Percentiles rank a stretch among this genome's conserved stretches.
Conservation (phyloP, 2,113 vertebrate genomes). For the Dipodomys merriami region DNA sequence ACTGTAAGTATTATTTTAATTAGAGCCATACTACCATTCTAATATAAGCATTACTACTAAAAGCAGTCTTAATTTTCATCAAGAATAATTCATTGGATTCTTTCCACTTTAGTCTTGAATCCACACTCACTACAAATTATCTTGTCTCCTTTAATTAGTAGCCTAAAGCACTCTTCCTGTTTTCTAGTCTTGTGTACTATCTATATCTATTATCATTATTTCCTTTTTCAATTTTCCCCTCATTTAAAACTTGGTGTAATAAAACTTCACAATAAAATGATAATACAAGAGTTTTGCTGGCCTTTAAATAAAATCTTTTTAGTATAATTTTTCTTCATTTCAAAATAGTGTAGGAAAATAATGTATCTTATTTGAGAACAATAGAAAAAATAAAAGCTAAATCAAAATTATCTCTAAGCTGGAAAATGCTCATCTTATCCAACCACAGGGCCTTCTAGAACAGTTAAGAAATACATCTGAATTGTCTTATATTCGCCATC, state of each 20-base stretch:
- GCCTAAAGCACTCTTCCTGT: constrained; percentile 70
- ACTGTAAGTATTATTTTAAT: constrained; percentile 78
- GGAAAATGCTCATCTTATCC: constrained; percentile 24
- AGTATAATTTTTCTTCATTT: constrained; percentile 47
- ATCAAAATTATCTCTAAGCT: neutral
- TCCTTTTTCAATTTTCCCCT: constrained; percentile 64
- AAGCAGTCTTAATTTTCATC: constrained; percentile 72
- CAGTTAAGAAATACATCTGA: neutral
- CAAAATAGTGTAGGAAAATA: neutral
- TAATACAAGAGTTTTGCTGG: constrained; percentile 52
- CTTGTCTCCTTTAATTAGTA: constrained; percentile 78
- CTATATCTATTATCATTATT: constrained; percentile 77
- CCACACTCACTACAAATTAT: constrained; percentile 66
- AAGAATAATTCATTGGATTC: constrained; percentile 75
- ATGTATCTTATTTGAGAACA: neutral
- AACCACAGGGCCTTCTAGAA: neutral
- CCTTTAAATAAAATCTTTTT: constrained; percentile 68
- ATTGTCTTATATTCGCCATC: neutral
- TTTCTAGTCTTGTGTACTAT: constrained; percentile 59
- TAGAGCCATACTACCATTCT: constrained; percentile 78
- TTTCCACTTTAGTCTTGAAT: constrained; percentile 74
- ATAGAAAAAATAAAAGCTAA: neutral
- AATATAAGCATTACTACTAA: constrained; percentile 77
- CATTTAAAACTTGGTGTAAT: constrained; percentile 37
- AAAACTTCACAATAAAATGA: constrained; percentile 54